Base-by-base conservation (phyloP, 2,113 vertebrate genomes). In the Stegostoma tigrinum region DNA sequence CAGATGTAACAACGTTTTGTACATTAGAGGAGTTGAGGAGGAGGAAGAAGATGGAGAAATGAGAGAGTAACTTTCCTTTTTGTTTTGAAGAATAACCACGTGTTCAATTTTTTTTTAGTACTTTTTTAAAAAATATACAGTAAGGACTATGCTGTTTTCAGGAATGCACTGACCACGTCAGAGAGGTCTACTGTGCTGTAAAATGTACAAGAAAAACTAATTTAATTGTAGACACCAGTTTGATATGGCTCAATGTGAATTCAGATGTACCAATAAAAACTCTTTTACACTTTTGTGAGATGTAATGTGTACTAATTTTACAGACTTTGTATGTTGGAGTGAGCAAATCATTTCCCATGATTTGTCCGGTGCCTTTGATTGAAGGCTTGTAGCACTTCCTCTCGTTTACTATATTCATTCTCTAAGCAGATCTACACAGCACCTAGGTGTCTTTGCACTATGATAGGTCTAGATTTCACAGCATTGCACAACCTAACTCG, bases 31-130 rank as follows among this genome's bases (percentile, higher is more conserved):
- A 52, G 99, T 99, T 95, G 99, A 99, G 97, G 99, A 99, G 96
- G 99, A 99, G 95, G 99, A 99, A 96, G 99, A 99, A 97, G 99
- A 99, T 94, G 99, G 99, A 96, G 99, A 99, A 97, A 99, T 99
- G 99, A 98, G 99, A 97, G 99, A 99, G 97, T 99, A 98, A 98
- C 68, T 72, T 96, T 19, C 15, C 70, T 96, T 87, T 61, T 45
- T 85, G 21, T 42, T 95, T 78, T 87, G 55, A 55, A 66, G 86
- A 34, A 95, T 86, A 67, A 85, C 10, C 14, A 45, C 14, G 80
- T 95, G 61, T 87, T 38, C 42, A 87, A 66, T 64, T 87, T 48
- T 95, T 95, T 42, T 95, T 95, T 38, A 52, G 10, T 95, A 52
- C 42, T 95, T 94, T 90, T 90, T 90, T 95, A 10, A 10, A 61